Percentiles rank a stretch among this genome's conserved stretches.
These are phyloP conservation scores for Sebastes trivittatus DNA, from an alignment of 2,797 vertebrate species.

Conservation along the genomic window DNA sequence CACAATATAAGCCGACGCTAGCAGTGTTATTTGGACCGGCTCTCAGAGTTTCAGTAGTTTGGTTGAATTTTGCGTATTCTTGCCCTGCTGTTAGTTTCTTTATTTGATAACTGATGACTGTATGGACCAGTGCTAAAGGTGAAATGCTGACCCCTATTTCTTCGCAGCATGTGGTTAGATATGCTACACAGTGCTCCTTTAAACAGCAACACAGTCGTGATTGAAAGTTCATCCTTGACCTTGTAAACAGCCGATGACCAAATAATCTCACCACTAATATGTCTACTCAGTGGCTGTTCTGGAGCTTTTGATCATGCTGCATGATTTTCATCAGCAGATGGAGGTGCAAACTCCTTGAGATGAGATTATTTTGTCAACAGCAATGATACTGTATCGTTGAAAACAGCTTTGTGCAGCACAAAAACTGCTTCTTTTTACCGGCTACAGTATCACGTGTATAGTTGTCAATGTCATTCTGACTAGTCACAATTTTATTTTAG, in stretches of 20 bases:
- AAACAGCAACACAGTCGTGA: background rate
- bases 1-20: accelerated
- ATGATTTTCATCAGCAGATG: background rate
- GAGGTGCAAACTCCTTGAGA: background rate
- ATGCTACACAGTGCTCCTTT: background rate
- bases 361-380: background rate
- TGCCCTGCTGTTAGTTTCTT: too few species aligned
- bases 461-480: too few species aligned
- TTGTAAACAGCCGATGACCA: background rate
- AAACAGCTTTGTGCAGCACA: background rate
- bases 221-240: background rate
- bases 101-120: too few species aligned
- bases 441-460: too few species aligned
- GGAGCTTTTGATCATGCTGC: background rate
- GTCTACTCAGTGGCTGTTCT: background rate
- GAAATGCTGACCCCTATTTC: too few species aligned
- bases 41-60: too few species aligned
- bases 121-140: too few species aligned
- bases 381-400: background rate
- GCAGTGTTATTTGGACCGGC: too few species aligned
- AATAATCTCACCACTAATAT: background rate
- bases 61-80: too few species aligned
- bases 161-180: too few species aligned
- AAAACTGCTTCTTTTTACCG: background rate
- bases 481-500: too few species aligned